phyloP scores from a whole-genome alignment of 2,797 vertebrate species.

The Tiaroga cobitis region DNA sequence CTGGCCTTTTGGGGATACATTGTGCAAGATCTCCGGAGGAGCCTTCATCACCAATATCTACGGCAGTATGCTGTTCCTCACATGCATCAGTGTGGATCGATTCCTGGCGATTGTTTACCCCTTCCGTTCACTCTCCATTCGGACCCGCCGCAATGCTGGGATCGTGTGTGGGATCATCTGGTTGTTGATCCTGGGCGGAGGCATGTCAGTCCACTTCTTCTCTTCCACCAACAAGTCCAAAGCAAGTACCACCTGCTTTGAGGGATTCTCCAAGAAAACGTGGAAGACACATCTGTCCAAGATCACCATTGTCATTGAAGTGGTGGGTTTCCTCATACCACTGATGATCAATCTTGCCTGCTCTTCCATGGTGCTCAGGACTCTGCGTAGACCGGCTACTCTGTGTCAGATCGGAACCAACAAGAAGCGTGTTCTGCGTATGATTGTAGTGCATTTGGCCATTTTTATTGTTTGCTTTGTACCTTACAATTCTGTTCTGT shows the following conservation, averaged over 20 bases:
- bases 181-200: conserved; percentile 93
- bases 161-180: conserved; percentile 92
- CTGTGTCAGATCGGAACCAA: conserved; percentile 91
- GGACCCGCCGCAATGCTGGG: conserved; percentile 88
- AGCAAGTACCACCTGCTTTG: conserved; percentile 91
- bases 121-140: conserved; percentile 89
- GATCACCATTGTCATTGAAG: conserved; percentile 98
- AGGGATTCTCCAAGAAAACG: conserved; percentile 94
- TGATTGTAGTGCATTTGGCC: conserved; percentile 94
- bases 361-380: conserved; percentile 92
- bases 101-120: conserved; percentile 97
- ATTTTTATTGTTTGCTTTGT: conserved; percentile 98
- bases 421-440: conserved; percentile 92
- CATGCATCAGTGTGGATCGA: conserved; percentile 96
- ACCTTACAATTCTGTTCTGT: conserved; percentile 97
- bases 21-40: conserved; percentile 95
- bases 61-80: conserved; percentile 97
- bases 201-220: conserved; percentile 94
- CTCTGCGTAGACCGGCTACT: conserved; percentile 88
- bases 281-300: conserved; percentile 98
- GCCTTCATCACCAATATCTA: conserved; percentile 98
- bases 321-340: conserved; percentile 95
- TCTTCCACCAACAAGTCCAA: conserved; percentile 93
- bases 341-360: conserved; percentile 92
- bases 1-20: conserved; percentile 94